Evolutionary conservation across 2,797 vertebrate species (phyloP).

Genomic region (Propithecus perrieri): DNA sequence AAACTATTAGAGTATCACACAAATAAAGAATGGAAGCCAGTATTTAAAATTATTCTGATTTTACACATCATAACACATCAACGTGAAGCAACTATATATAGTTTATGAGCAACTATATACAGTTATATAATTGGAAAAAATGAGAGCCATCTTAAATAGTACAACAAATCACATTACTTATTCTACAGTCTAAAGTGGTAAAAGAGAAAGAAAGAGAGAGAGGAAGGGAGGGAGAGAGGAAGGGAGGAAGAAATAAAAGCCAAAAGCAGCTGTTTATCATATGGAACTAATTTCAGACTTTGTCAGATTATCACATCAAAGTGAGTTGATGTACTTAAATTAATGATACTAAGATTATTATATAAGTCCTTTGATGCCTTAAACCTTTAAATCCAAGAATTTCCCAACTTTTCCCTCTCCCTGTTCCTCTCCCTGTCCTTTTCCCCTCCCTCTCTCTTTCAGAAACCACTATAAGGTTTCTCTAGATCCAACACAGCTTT

Average conservation of each 20-base stretch:
- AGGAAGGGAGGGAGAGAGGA: background rate
- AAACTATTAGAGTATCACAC: background rate
- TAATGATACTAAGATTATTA: slow-evolving; percentile 17
- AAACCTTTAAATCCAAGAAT: background rate
- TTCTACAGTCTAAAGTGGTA: background rate
- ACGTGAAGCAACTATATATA: background rate
- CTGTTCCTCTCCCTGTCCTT: too few species aligned
- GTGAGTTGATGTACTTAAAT: background rate
- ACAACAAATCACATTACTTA: background rate
- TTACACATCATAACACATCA: background rate
- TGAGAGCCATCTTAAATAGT: background rate
- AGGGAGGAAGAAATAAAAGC: background rate
- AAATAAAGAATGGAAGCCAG: background rate
- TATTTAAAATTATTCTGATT: slow-evolving; percentile 29
- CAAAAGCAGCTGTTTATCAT: background rate
- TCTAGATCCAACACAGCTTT: background rate
- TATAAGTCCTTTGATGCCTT: background rate
- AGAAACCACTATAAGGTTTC: background rate
- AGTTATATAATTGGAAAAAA: background rate
- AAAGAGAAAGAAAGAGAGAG: too few species aligned
- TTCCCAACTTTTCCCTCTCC: background rate
- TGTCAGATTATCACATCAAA: background rate
- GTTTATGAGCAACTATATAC: background rate
- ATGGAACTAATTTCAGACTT: slow-evolving; percentile 18
- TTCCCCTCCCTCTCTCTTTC: background rate